Conservation (phyloP, 2,888 invertebrate species). For the Tinea semifulvella region DNA sequence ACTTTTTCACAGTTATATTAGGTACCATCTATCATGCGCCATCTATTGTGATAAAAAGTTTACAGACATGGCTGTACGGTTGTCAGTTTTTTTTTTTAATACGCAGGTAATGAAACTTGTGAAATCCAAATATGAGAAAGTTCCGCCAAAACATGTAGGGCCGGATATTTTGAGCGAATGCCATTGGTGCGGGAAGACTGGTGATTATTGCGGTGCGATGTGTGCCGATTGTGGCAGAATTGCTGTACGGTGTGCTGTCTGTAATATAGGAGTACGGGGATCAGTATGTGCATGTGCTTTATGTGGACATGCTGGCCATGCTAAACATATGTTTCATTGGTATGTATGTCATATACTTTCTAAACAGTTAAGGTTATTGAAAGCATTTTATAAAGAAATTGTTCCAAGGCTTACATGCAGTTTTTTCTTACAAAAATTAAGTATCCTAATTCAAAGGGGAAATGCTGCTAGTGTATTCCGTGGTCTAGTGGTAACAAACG, state of each 20-base stretch:
- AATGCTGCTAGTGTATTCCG: no score
- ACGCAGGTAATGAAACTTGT: constrained; percentile 69
- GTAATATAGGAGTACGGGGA: constrained; percentile 86
- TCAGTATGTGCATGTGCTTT: constrained; percentile 85
- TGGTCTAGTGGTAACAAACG: no score
- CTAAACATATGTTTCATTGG: constrained; percentile 86
- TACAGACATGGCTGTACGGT: no score
- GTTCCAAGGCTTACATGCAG: no score
- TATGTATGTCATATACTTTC: constrained; percentile 36
- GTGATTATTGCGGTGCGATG: constrained; percentile 79
- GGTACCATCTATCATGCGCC: no score
- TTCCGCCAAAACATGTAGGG: constrained; percentile 62
- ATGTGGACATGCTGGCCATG: constrained; percentile 95
- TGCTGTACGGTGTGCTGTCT: constrained; percentile 49
- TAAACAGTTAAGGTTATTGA: not conserved
- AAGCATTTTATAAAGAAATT: no score
- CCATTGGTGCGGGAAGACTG: constrained; percentile 33
- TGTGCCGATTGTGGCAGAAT: constrained; percentile 46
- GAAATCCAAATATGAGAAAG: constrained; percentile 34
- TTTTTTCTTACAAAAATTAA: no score
- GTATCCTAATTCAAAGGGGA: no score
- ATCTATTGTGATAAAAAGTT: no score
- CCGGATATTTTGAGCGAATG: constrained; percentile 81
- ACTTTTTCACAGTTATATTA: no score
- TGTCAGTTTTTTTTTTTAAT: no score